Percentiles rank a stretch among this genome's conserved stretches.
phyloP scores from a whole-genome alignment of 2,888 invertebrate species.

The Tuberolachnus salignus region DNA sequence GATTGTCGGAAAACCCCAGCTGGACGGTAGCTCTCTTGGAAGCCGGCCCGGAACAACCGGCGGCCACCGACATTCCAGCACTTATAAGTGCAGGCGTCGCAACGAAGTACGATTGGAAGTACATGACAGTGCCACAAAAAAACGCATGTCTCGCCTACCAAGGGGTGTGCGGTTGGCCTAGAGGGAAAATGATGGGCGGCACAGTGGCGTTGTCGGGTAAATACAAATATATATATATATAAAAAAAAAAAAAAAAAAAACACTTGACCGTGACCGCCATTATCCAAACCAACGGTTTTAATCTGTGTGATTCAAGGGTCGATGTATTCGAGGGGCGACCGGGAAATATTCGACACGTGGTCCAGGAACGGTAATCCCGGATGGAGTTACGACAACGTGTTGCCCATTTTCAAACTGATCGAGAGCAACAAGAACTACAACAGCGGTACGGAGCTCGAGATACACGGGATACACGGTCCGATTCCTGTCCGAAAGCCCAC shows the following conservation, averaged over 20 bases:
- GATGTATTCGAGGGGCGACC: constrained; percentile 69
- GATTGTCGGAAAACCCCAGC: constrained; percentile 64
- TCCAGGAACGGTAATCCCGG: constrained; percentile 66
- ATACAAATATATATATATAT: no score
- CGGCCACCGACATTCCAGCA: constrained; percentile 63
- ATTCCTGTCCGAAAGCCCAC: constrained; percentile 63
- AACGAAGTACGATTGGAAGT: constrained; percentile 65
- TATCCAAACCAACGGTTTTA: not conserved
- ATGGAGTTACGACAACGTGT: constrained; percentile 64
- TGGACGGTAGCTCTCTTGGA: constrained; percentile 63
- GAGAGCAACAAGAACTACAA: constrained; percentile 62
- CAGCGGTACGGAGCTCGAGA: constrained; percentile 61
- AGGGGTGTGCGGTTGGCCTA: constrained; percentile 64
- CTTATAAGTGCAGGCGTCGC: constrained; percentile 62
- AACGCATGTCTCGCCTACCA: constrained; percentile 60
- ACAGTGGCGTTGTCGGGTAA: constrained; percentile 59
- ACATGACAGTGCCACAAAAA: constrained; percentile 64
- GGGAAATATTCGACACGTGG: constrained; percentile 76
- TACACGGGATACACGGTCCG: constrained; percentile 63
- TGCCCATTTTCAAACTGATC: constrained; percentile 63
- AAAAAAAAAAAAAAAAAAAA: no score
- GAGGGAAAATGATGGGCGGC: constrained; percentile 63
- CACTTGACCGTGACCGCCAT: no score
- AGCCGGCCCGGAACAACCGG: constrained; percentile 65
- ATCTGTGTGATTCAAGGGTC: constrained; percentile 62